Conservation (phyloP, 2,888 invertebrate genomes). For the Corbicula japonica region DNA sequence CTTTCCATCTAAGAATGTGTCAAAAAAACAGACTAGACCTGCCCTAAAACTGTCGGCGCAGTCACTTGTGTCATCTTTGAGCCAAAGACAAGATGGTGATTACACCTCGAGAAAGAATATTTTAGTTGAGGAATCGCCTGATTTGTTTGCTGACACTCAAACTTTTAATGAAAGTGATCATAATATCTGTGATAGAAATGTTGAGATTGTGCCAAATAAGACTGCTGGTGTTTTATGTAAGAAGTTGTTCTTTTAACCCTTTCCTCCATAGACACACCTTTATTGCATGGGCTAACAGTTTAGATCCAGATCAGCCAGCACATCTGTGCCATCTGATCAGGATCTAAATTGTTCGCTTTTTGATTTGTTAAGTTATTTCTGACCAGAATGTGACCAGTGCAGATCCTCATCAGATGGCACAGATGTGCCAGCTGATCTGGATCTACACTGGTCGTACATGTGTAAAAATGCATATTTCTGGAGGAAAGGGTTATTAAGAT, state of each 20-base stretch:
- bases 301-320: background rate
- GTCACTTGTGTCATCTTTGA: too few species aligned
- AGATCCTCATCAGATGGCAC: too few species aligned
- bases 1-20: too few species aligned
- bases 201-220: constrained; percentile 9
- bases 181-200: constrained; percentile 16
- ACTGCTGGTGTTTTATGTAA: constrained; percentile 35
- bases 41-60: background rate
- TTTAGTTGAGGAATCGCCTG: constrained; percentile 28
- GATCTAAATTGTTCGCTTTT: background rate
- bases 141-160: constrained; percentile 40
- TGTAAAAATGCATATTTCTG: too few species aligned
- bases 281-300: background rate
- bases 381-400: background rate
- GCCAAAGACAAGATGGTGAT: too few species aligned
- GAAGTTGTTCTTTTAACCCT: constrained; percentile 43
- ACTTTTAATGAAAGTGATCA: background rate
- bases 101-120: constrained; percentile 20
- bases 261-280: background rate
- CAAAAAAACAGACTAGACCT: background rate
- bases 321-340: background rate
- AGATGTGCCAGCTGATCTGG: too few species aligned
- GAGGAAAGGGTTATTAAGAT: too few species aligned
- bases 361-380: background rate
- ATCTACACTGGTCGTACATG: too few species aligned